Percentiles rank a stretch among this genome's conserved stretches.
Evolutionary conservation across 2,888 invertebrate species (phyloP).

Genomic region (Gortyna flavago): DNA sequence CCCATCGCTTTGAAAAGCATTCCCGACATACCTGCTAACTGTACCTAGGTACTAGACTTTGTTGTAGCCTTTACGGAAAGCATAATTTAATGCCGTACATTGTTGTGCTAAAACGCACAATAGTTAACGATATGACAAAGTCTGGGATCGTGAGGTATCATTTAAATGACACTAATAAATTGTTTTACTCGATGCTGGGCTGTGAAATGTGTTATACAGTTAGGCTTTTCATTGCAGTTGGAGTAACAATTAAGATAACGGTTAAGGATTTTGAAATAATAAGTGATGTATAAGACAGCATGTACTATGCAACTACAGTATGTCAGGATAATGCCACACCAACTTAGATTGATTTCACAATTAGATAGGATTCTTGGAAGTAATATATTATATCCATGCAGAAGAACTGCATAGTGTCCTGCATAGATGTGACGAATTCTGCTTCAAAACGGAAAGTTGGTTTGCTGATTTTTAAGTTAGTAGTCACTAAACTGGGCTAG

Average conservation of each 20-base stretch:
- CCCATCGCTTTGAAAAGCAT: constrained; percentile 55
- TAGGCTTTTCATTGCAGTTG: constrained; percentile 36
- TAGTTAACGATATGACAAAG: constrained; percentile 51
- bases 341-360: neutral
- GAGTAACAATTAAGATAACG: constrained; percentile 10
- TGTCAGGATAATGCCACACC: neutral
- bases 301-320: neutral
- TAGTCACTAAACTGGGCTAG: too few species aligned
- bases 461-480: too few species aligned
- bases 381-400: too few species aligned
- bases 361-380: neutral
- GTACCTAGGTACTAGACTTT: constrained; percentile 39
- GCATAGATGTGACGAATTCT: too few species aligned
- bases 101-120: constrained; percentile 58
- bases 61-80: constrained; percentile 50
- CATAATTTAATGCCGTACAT: constrained; percentile 57
- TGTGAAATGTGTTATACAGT: constrained; percentile 31
- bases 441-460: too few species aligned
- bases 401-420: too few species aligned
- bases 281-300: neutral
- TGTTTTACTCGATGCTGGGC: constrained; percentile 11
- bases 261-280: neutral
- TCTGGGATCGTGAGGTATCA: constrained; percentile 52
- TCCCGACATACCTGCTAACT: constrained; percentile 49
- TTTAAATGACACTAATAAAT: constrained; percentile 60